phyloP scores from a whole-genome alignment of 2,888 invertebrate genomes.

The Sphaerophoria rueppellii region DNA sequence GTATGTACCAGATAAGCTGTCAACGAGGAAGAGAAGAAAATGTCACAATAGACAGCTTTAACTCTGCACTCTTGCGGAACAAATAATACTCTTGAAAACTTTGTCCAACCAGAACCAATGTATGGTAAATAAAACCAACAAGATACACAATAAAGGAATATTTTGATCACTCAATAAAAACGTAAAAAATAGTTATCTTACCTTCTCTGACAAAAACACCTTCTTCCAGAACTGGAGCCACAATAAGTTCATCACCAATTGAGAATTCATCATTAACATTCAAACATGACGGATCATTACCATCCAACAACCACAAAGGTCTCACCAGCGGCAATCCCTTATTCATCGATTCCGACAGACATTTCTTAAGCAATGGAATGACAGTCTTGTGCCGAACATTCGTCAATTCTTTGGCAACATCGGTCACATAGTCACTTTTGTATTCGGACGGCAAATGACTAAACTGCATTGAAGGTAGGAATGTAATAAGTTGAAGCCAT shows the following conservation, averaged over 20 bases:
- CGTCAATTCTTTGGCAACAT: constrained; percentile 90
- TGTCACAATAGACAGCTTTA: no score
- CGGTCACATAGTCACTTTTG: constrained; percentile 89
- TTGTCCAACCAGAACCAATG: no score
- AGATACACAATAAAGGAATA: no score
- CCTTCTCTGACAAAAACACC: constrained; percentile 88
- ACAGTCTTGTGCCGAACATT: constrained; percentile 89
- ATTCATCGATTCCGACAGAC: constrained; percentile 90
- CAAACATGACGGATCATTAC: constrained; percentile 89
- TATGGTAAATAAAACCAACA: no score
- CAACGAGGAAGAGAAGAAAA: no score
- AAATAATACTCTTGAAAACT: no score
- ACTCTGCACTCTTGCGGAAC: no score
- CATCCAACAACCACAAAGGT: constrained; percentile 95
- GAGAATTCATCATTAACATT: constrained; percentile 93
- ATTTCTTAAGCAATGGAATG: constrained; percentile 89
- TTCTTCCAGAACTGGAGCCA: constrained; percentile 91
- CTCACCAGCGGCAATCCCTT: constrained; percentile 92
- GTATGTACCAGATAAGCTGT: no score
- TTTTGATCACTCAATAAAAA: no score
- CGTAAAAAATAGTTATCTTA: constrained; percentile 75
- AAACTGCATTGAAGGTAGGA: constrained; percentile 95
- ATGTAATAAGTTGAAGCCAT: constrained; percentile 95
- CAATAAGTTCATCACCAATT: constrained; percentile 94
- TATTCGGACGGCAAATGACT: constrained; percentile 95